Conservation (phyloP, 2,113 vertebrate genomes). For the Dasypus novemcinctus region DNA sequence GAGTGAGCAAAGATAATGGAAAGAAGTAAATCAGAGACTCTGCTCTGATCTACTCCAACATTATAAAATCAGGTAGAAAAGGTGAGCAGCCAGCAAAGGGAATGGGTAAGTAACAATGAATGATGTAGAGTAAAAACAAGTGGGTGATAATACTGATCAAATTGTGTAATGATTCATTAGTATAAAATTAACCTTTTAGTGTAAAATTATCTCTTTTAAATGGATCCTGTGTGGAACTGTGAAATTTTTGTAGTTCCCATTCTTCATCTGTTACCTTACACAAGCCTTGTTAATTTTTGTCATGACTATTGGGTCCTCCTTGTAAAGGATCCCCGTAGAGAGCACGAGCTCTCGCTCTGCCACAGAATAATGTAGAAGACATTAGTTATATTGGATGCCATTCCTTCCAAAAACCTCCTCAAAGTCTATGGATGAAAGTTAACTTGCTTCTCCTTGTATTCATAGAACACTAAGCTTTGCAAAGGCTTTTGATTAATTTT, state of each 20-base stretch:
- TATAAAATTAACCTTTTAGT: background rate
- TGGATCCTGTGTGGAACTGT: background rate
- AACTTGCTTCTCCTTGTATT: background rate
- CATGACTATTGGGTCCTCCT: background rate
- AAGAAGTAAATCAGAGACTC: background rate
- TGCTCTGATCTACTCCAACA: background rate
- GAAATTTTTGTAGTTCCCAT: background rate
- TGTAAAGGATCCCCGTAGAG: background rate
- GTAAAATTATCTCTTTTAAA: background rate
- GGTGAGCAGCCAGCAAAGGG: background rate
- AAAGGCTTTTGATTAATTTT: constrained; percentile 49
- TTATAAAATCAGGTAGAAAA: background rate
- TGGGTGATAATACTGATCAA: background rate
- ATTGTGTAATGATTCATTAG: background rate
- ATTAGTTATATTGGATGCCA: background rate
- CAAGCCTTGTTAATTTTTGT: background rate
- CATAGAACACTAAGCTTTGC: background rate
- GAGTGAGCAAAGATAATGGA: background rate
- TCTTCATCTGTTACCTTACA: background rate
- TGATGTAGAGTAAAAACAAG: background rate
- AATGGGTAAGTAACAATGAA: background rate
- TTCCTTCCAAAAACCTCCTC: background rate
- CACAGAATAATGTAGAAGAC: background rate
- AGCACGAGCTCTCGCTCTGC: background rate
- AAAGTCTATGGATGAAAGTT: background rate